A percentile compares a stretch with the other conserved stretches of the same genome.
Evolutionary conservation across 2,797 vertebrate species (phyloP).

Genomic region (Natrix natrix): DNA sequence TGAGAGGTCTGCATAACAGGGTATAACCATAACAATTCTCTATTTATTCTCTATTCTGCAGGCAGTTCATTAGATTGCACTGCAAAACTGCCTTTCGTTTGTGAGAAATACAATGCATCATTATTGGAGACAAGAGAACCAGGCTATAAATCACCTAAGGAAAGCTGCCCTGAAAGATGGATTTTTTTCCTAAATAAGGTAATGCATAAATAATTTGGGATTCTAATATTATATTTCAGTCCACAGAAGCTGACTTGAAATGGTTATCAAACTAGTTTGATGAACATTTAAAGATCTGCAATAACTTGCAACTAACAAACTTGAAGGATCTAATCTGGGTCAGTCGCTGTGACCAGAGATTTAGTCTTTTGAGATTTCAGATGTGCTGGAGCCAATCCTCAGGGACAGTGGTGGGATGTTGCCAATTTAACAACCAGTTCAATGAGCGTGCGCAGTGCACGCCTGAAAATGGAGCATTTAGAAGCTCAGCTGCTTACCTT

Average conservation of each 20-base stretch:
- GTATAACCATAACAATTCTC: neutral
- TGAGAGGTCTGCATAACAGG: neutral
- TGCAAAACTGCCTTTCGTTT: slow-evolving; percentile 82
- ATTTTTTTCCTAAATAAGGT: slow-evolving; percentile 88
- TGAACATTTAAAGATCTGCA: neutral
- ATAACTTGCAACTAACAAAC: neutral
- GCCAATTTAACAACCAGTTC: no score
- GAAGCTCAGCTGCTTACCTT: no score
- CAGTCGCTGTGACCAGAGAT: neutral
- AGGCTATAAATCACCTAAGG: slow-evolving; percentile 66
- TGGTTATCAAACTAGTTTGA: neutral
- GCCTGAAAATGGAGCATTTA: no score
- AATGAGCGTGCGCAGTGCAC: no score
- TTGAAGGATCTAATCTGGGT: neutral
- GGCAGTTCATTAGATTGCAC: slow-evolving; percentile 69
- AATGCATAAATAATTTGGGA: slow-evolving; percentile 26
- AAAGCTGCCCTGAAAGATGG: slow-evolving; percentile 71
- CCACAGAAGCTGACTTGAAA: neutral
- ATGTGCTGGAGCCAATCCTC: neutral
- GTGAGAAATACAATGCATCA: slow-evolving; percentile 84
- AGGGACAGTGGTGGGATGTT: neutral
- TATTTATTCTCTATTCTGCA: slow-evolving; percentile 46
- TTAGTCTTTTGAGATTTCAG: neutral
- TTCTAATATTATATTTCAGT: neutral
- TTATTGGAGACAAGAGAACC: slow-evolving; percentile 78